Percentiles rank a stretch among this genome's conserved stretches.
phyloP scores from a whole-genome alignment of 2,888 invertebrate genomes.

The Fragum sueziense region DNA sequence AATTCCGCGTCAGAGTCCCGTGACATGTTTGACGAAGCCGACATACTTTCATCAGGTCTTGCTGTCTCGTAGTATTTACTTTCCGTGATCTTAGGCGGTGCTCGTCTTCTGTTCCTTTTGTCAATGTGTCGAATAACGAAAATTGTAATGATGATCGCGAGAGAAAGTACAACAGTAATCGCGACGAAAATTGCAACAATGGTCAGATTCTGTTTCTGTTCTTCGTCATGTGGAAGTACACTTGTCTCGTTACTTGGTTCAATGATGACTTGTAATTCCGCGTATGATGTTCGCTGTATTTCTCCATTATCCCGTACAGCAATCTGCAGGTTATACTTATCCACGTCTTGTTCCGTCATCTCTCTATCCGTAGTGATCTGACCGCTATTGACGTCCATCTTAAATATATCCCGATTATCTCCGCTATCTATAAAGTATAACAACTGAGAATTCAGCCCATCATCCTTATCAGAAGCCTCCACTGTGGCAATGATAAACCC shows the following conservation, averaged over 20 bases:
- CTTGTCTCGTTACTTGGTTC: slow-evolving; percentile 67
- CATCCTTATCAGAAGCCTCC: slow-evolving; percentile 95
- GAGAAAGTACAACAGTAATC: slow-evolving; percentile 70
- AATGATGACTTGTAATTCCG: slow-evolving; percentile 62
- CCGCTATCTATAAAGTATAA: slow-evolving; percentile 94
- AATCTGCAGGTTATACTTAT: slow-evolving; percentile 68
- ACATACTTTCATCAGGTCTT: slow-evolving; percentile 61
- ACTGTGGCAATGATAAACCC: slow-evolving; percentile 84
- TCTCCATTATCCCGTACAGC: slow-evolving; percentile 72
- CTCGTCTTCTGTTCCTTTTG: slow-evolving; percentile 54
- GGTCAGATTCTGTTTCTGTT: slow-evolving; percentile 67
- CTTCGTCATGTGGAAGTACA: slow-evolving; percentile 46
- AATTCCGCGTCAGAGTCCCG: slow-evolving; percentile 65
- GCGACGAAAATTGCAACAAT: slow-evolving; percentile 71
- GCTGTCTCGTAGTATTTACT: slow-evolving; percentile 56
- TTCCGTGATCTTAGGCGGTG: slow-evolving; percentile 51
- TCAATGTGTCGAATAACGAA: slow-evolving; percentile 69
- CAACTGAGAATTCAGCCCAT: slow-evolving; percentile 95
- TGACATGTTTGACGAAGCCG: slow-evolving; percentile 57
- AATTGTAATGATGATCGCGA: slow-evolving; percentile 71
- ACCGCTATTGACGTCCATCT: slow-evolving; percentile 81
- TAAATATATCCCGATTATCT: slow-evolving; percentile 82
- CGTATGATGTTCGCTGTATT: slow-evolving; percentile 63
- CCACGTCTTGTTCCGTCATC: slow-evolving; percentile 66
- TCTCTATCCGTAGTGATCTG: slow-evolving; percentile 77